A percentile compares a stretch with the other conserved stretches of the same genome.
phyloP scores from a whole-genome alignment of 2,888 invertebrate species.

The Maniola hyperantus region DNA sequence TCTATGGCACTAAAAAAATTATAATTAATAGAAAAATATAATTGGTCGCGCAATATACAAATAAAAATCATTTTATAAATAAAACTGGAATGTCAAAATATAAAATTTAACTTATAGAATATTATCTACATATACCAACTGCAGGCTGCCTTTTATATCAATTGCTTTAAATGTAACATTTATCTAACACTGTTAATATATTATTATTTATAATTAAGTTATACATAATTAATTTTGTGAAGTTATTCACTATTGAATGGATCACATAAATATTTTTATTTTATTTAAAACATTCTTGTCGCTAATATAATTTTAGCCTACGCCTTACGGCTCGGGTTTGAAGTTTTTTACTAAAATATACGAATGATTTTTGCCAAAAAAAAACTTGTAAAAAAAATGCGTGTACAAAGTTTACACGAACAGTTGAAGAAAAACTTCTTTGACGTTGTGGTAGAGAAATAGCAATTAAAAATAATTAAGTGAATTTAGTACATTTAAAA shows the following conservation, averaged over 20 bases:
- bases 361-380: too few species aligned
- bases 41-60: conserved; percentile 37
- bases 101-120: conserved; percentile 36
- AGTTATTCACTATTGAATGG: conserved; percentile 24
- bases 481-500: too few species aligned
- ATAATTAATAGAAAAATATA: conserved; percentile 43
- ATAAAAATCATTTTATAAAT: conserved; percentile 36
- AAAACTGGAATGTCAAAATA: conserved; percentile 49
- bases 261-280: background rate
- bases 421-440: too few species aligned
- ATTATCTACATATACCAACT: conserved; percentile 41
- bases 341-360: too few species aligned
- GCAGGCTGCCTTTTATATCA: conserved; percentile 16
- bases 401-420: too few species aligned
- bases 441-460: too few species aligned
- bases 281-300: too few species aligned
- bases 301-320: background rate
- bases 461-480: too few species aligned
- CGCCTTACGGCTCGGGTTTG: too few species aligned
- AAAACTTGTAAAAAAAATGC: too few species aligned
- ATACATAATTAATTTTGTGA: conserved; percentile 19
- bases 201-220: conserved; percentile 6
- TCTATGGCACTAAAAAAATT: conserved; percentile 66
- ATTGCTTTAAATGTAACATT: conserved; percentile 27
- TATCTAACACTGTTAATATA: conserved; percentile 19